A percentile compares a stretch with the other conserved stretches of the same genome.
Conservation (phyloP, 2,888 invertebrate species). For the Lochmaea capreae region DNA sequence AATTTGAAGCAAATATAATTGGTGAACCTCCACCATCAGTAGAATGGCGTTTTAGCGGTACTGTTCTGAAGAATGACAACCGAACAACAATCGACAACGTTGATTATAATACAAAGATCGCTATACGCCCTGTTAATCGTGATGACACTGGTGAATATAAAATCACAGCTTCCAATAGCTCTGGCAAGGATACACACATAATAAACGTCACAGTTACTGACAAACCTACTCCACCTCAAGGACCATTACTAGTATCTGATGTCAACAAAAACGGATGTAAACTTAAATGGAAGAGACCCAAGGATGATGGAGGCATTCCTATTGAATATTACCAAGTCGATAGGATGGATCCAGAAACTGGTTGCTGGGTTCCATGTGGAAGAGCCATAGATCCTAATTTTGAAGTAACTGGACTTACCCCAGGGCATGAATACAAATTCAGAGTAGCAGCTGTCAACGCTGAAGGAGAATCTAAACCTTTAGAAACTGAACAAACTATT, state of each 20-base stretch:
- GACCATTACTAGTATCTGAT: constrained; percentile 89
- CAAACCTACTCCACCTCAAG: constrained; percentile 89
- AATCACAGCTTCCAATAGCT: constrained; percentile 86
- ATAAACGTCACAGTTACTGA: constrained; percentile 87
- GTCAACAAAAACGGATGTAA: constrained; percentile 94
- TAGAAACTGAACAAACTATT: constrained; percentile 86
- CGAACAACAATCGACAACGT: constrained; percentile 84
- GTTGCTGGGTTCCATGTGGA: constrained; percentile 90
- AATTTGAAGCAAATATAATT: constrained; percentile 91
- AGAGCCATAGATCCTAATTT: constrained; percentile 83
- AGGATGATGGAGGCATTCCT: constrained; percentile 94
- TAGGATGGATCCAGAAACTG: constrained; percentile 91
- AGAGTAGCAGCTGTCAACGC: constrained; percentile 95
- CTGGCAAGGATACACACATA: constrained; percentile 86
- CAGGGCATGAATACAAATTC: constrained; percentile 95
- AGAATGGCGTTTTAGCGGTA: constrained; percentile 90
- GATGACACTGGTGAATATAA: constrained; percentile 90
- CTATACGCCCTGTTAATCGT: constrained; percentile 82
- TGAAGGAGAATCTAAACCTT: constrained; percentile 96
- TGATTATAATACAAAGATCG: constrained; percentile 89
- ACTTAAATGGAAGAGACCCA: constrained; percentile 94
- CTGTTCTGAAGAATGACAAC: constrained; percentile 75
- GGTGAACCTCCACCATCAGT: constrained; percentile 96
- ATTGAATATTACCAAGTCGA: constrained; percentile 97
- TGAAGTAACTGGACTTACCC: constrained; percentile 86